These are phyloP conservation scores for Lagodon rhomboides DNA, from an alignment of 2,797 vertebrate genomes.

Conservation along the genomic window DNA sequence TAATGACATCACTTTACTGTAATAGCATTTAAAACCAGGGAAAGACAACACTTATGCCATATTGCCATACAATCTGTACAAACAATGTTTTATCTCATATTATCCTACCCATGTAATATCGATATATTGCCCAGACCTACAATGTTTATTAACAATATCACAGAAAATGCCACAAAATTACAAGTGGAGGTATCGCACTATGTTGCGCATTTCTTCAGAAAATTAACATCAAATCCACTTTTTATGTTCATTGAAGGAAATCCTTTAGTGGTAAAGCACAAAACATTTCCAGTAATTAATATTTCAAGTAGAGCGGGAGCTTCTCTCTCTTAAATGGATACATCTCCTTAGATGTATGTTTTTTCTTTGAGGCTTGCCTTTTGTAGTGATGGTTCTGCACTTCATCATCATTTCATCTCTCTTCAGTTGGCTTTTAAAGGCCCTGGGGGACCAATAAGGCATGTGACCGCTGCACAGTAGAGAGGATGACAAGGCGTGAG, in stretches of 20 bases:
- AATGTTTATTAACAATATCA: too few species aligned
- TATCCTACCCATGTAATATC: too few species aligned
- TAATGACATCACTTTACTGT: too few species aligned
- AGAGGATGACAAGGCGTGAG: conserved; percentile 43
- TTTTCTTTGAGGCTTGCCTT: conserved; percentile 42
- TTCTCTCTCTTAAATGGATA: conserved; percentile 39
- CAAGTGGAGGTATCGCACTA: too few species aligned
- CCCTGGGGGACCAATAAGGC: conserved; percentile 56
- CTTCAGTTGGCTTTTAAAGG: conserved; percentile 43
- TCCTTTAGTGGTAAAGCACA: not conserved
- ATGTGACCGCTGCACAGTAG: conserved; percentile 38
- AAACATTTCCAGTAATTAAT: not conserved
- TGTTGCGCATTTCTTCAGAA: not conserved
- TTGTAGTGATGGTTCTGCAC: conserved; percentile 29
- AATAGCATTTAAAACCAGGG: too few species aligned
- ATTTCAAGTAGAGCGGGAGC: not conserved
- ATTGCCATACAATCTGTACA: too few species aligned
- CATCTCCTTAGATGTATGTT: conserved; percentile 41
- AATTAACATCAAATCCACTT: not conserved
- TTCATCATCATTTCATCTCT: conserved; percentile 47
- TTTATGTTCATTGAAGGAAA: not conserved
- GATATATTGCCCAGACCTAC: too few species aligned
- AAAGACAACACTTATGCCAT: too few species aligned
- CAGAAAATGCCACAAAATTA: too few species aligned
- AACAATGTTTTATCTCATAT: too few species aligned